Base-by-base conservation (phyloP, 2,797 vertebrate genomes). In the Lutjanus argentimaculatus region DNA sequence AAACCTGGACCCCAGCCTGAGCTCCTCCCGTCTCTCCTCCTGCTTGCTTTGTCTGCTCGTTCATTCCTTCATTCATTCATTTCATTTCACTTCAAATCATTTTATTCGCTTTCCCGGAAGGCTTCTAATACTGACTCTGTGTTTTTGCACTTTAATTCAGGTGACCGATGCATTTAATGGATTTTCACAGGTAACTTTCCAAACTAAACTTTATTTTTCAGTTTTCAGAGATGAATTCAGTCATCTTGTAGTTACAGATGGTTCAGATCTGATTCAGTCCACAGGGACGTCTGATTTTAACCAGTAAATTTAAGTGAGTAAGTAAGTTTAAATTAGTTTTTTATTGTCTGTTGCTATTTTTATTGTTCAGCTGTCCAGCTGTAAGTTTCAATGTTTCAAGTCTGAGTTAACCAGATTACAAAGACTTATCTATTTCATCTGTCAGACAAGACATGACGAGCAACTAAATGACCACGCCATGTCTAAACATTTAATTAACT, bases 131-230 rank as follows among this genome's bases (percentile, higher is more conserved):
- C 89, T 92, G 91, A 91, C 87, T 72, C 36, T 92, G 80, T 96
- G 70, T 90, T 72, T 78, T 88, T 96, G 69, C 89, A 65, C 90
- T 96, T 95, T 81, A 89, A 80, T 93, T 91, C 92, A 98, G 97
- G 95, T 93, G 75, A 88, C 96, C 80, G 94, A 93, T 87, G 93
- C 96, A 53, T 97, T 97, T 93, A 97, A 98, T 90, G 96, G 96
- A 96, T 96, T 97, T 83, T 91, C 95, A 48, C 96, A 98, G 97
- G 97, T 98, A 96, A 96, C 92, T 68, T 67, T 25, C 17, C 21
- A 45, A 67, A 66, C 46, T 52, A 70, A 77, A 58, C n/a, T 15
- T 43, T 40, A 17, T 66, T 59, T 13, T 25, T 0, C 17, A 59
- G 17, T 19, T 51, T 45, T 46, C 56, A 77, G 16, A 46, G 4